Evolutionary conservation across 2,797 vertebrate genomes (phyloP).

Genomic region (Rhincodon typus): DNA sequence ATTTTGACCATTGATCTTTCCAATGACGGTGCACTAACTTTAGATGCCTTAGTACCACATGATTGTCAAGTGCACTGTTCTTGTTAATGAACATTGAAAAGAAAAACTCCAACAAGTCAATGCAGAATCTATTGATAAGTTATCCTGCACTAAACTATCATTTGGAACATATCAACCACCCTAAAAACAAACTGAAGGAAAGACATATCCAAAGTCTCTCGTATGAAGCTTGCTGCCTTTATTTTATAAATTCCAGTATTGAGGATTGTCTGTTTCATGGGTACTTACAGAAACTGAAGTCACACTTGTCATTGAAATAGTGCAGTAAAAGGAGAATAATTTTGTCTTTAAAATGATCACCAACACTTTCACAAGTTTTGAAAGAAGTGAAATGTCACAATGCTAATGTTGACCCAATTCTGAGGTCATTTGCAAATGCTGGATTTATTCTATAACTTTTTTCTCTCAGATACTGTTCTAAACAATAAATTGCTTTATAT

Average conservation of each 20-base stretch:
- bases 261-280: neutral
- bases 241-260: conserved; percentile 27
- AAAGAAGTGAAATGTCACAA: neutral
- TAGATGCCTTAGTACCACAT: neutral
- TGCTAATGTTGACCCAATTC: neutral
- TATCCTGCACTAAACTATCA: neutral
- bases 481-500: neutral
- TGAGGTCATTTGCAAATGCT: neutral
- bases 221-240: neutral
- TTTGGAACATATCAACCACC: neutral
- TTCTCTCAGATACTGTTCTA: neutral
- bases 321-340: neutral
- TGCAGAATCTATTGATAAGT: neutral
- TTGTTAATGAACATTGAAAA: too few species aligned
- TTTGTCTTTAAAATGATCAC: neutral
- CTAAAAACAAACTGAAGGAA: neutral
- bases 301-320: neutral
- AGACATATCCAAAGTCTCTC: neutral
- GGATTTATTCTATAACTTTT: neutral
- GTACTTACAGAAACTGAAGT: conserved; percentile 7
- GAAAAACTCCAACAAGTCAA: neutral
- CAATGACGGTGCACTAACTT: neutral
- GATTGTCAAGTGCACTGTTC: neutral
- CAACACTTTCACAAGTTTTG: neutral
- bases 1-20: neutral